Base-by-base conservation (phyloP, 2,113 vertebrate species). In the Sterna hirundo region DNA sequence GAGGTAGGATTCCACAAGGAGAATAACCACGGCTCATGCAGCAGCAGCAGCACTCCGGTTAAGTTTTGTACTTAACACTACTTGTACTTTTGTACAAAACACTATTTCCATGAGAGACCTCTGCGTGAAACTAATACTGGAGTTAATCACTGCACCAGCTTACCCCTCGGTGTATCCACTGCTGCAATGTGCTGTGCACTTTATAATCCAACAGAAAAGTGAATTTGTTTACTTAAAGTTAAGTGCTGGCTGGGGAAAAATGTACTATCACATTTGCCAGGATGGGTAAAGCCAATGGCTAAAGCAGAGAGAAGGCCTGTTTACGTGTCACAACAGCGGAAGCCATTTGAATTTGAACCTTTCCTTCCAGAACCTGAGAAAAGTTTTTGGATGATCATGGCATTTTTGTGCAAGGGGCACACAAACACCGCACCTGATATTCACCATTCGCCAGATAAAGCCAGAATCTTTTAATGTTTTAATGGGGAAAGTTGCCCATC, bases 11-110 rank as follows among this genome's bases (percentile, higher is more conserved):
- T 79, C 13, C 65, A 75, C 18, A 58, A 55, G 49, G 36, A 49
- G 98, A 98, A 88, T 98, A 99, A 96, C 93, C 96, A 70, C 98
- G 98, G 98, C 97, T 98, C 5, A 96, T 97, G 94, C 98, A 98
- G 83, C 98, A 98, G 83, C 98, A 98, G 52, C 98, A 98, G 69
- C 98, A 98, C 18, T 98, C 93, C 98, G 96, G 98, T 99, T 93
- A 51, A 42, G 11, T 44, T 85, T 57, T 54, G 25, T 60, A 42
- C 15, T 3, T 23, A 22, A 47, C 46, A 21, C 46, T 47, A 47
- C 46, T 21, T 47, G 46, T 47, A 47, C 46, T 47, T 20, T 47
- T 47, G 18, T 16, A 68, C 16, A 82, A 89, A 84, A 34, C 8
- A 8, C 4, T 52, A 83, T 98, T 13, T 94, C 97, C 98, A 14